Conservation (phyloP, 2,888 invertebrate species). For the Parnassius glacialis region DNA sequence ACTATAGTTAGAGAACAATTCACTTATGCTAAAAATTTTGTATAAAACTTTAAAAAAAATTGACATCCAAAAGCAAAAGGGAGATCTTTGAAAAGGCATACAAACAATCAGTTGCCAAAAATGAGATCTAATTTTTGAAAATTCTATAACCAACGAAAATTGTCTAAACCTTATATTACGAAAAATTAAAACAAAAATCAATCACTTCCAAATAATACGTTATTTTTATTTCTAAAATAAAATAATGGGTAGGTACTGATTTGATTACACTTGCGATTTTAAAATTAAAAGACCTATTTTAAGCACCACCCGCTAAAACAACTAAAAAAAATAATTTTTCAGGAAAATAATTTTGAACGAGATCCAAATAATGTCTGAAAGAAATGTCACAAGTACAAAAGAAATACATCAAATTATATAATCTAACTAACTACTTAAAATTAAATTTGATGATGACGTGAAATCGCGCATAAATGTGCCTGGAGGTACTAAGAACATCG, state of each 20-base stretch:
- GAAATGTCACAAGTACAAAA: slow-evolving; percentile 50
- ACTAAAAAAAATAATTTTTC: slow-evolving; percentile 38
- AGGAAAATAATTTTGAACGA: slow-evolving; percentile 60
- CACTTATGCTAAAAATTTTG: slow-evolving; percentile 52
- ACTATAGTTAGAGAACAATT: slow-evolving; percentile 41
- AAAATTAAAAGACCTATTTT: slow-evolving; percentile 50
- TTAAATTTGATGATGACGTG: slow-evolving; percentile 44
- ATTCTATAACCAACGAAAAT: slow-evolving; percentile 54
- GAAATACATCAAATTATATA: slow-evolving; percentile 53
- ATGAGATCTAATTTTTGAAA: slow-evolving; percentile 76
- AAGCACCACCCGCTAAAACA: slow-evolving; percentile 73
- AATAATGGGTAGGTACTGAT: slow-evolving; percentile 56
- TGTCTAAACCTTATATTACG: slow-evolving; percentile 58
- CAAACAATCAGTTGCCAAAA: slow-evolving; percentile 49
- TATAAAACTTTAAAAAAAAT: slow-evolving; percentile 46
- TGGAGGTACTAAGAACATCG: slow-evolving; percentile 15
- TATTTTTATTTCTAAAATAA: slow-evolving; percentile 43
- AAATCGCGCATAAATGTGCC: slow-evolving; percentile 11
- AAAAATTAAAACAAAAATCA: slow-evolving; percentile 46
- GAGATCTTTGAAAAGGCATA: slow-evolving; percentile 70
- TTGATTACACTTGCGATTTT: slow-evolving; percentile 39
- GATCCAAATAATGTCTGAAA: slow-evolving; percentile 58
- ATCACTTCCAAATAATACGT: slow-evolving; percentile 71
- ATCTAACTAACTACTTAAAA: slow-evolving; percentile 61
- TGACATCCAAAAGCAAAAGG: slow-evolving; percentile 59